These are phyloP conservation scores for Drosophila dives DNA, from an alignment of 2,888 invertebrate genomes.

Conservation along the genomic window DNA sequence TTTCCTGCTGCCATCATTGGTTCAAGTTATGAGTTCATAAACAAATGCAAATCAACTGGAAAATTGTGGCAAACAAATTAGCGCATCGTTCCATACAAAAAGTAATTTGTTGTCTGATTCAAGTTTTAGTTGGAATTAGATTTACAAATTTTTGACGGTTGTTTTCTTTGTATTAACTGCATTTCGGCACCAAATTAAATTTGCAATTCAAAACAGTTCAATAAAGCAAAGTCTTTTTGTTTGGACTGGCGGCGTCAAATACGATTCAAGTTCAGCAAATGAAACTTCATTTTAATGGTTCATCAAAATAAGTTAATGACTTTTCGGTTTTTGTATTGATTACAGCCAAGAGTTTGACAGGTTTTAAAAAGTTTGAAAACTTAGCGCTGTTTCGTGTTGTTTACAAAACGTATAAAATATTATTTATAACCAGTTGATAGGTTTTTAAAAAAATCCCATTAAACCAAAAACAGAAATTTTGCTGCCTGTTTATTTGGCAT, in stretches of 20 bases:
- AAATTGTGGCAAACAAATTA: slow-evolving; percentile 77
- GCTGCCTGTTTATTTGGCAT: slow-evolving; percentile 13
- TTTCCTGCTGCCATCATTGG: slow-evolving; percentile 64
- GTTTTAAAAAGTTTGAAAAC: slow-evolving; percentile 23
- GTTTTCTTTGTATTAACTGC: slow-evolving; percentile 66
- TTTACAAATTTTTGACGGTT: slow-evolving; percentile 70
- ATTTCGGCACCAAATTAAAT: slow-evolving; percentile 58
- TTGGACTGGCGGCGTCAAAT: slow-evolving; percentile 53
- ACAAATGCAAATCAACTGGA: slow-evolving; percentile 73
- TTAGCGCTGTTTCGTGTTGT: slow-evolving; percentile 35
- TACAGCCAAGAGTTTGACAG: slow-evolving; percentile 61
- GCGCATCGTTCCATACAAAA: slow-evolving; percentile 60
- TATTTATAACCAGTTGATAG: slow-evolving; percentile 52
- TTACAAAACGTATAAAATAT: slow-evolving; percentile 31
- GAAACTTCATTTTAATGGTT: slow-evolving; percentile 69
- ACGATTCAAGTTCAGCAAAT: slow-evolving; percentile 51
- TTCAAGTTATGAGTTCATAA: slow-evolving; percentile 76
- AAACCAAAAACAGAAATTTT: slow-evolving; percentile 1
- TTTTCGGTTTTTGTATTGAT: slow-evolving; percentile 65
- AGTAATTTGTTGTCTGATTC: slow-evolving; percentile 40
- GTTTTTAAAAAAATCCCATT: slow-evolving; percentile 6
- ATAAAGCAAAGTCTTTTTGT: slow-evolving; percentile 32
- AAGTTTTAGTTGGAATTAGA: slow-evolving; percentile 40
- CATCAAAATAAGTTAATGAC: slow-evolving; percentile 74
- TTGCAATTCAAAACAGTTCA: slow-evolving; percentile 70